These are phyloP conservation scores for Catocala nupta DNA, from an alignment of 2,888 invertebrate species.

Conservation along the genomic window DNA sequence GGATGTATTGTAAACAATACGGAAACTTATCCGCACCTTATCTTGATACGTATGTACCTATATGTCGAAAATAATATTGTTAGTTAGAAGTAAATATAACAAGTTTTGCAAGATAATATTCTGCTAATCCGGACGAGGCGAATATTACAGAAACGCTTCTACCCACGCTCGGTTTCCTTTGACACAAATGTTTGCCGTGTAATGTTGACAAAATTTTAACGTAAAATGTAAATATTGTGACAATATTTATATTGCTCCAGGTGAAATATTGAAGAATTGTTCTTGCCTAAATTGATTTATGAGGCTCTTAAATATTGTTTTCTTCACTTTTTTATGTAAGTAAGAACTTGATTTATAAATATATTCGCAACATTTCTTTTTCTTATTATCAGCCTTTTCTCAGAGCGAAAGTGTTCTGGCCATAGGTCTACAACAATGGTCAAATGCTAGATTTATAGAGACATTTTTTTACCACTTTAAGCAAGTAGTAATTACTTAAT, in stretches of 20 bases:
- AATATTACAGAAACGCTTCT: constrained; percentile 32
- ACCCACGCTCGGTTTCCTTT: constrained; percentile 31
- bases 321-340: constrained; percentile 8
- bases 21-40: constrained; percentile 40
- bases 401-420: no score
- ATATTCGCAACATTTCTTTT: no score
- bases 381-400: no score
- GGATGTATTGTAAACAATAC: constrained; percentile 54
- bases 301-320: constrained; percentile 11
- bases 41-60: constrained; percentile 19
- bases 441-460: no score
- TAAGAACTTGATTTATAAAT: neutral
- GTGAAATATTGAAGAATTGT: constrained; percentile 32
- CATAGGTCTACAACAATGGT: no score
- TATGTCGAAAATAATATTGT: constrained; percentile 28
- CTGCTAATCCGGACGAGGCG: constrained; percentile 21
- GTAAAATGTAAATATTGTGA: constrained; percentile 30
- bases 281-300: constrained; percentile 25
- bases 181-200: constrained; percentile 34
- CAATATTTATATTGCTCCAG: constrained; percentile 22
- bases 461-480: no score
- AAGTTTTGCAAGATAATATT: constrained; percentile 33
- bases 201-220: constrained; percentile 32
- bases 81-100: constrained; percentile 28
- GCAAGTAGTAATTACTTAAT: no score